Percentiles rank a stretch among this genome's conserved stretches.
Evolutionary conservation across 2,113 vertebrate genomes (phyloP).

Genomic region (Gallinago jamesoni): DNA sequence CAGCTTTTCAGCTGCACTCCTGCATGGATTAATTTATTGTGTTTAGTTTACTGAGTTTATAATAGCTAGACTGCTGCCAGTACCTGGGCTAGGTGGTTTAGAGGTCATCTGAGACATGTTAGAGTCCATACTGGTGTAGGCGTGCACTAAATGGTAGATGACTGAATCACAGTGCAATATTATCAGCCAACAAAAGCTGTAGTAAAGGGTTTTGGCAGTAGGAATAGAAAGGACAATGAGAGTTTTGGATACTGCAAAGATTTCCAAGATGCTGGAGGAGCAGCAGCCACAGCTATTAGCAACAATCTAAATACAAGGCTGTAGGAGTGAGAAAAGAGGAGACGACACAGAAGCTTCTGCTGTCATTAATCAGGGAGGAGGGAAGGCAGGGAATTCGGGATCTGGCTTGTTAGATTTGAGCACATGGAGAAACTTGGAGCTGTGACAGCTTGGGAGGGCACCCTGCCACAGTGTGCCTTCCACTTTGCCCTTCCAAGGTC

Average conservation of each 20-base stretch:
- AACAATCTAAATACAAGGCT: neutral
- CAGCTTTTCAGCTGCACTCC: neutral
- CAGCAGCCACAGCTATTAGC: neutral
- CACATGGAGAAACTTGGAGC: neutral
- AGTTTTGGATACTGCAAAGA: neutral
- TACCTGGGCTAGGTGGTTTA: neutral
- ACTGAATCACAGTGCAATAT: neutral
- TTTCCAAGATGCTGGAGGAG: neutral
- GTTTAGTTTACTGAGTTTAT: neutral
- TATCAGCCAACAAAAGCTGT: neutral
- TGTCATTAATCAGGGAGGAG: neutral
- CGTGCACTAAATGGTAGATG: neutral
- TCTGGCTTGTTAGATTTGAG: neutral
- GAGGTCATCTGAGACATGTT: neutral
- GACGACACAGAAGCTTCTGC: neutral
- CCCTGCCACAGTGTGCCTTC: neutral
- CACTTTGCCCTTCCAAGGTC: constrained; percentile 3
- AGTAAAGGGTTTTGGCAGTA: neutral
- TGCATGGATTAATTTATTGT: neutral
- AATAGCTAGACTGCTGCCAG: neutral
- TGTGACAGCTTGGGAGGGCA: neutral
- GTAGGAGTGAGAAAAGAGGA: neutral
- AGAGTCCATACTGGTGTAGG: neutral
- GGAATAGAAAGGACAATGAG: neutral
- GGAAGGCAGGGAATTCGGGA: neutral